phyloP scores from a whole-genome alignment of 2,888 invertebrate species.

The Cephalotes varians region DNA sequence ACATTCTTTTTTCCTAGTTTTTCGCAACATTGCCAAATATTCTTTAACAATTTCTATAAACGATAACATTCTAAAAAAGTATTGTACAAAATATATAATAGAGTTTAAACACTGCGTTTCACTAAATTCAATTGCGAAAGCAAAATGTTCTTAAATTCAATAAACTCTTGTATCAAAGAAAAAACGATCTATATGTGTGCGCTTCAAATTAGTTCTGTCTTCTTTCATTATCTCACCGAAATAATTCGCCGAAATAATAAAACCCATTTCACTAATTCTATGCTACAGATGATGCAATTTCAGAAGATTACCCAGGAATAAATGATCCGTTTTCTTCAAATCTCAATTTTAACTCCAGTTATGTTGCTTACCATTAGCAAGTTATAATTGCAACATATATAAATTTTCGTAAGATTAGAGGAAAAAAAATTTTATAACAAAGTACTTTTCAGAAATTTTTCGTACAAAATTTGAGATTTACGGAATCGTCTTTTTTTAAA shows the following conservation, averaged over 20 bases:
- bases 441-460: neutral
- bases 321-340: neutral
- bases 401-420: neutral
- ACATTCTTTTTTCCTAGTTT: neutral
- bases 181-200: neutral
- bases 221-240: neutral
- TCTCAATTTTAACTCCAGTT: neutral
- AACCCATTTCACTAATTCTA: constrained; percentile 1
- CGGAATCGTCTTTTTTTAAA: neutral
- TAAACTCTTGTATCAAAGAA: neutral
- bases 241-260: neutral
- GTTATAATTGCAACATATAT: neutral
- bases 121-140: neutral
- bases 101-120: neutral
- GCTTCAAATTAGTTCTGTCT: constrained; percentile 12
- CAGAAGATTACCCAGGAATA: neutral
- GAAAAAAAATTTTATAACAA: neutral
- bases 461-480: neutral
- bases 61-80: neutral
- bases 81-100: neutral
- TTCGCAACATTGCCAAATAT: neutral
- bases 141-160: neutral
- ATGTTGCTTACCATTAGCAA: neutral
- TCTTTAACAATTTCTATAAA: neutral
- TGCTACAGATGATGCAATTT: constrained; percentile 8